phyloP scores from a whole-genome alignment of 2,113 vertebrate genomes.

The Callithrix jacchus region DNA sequence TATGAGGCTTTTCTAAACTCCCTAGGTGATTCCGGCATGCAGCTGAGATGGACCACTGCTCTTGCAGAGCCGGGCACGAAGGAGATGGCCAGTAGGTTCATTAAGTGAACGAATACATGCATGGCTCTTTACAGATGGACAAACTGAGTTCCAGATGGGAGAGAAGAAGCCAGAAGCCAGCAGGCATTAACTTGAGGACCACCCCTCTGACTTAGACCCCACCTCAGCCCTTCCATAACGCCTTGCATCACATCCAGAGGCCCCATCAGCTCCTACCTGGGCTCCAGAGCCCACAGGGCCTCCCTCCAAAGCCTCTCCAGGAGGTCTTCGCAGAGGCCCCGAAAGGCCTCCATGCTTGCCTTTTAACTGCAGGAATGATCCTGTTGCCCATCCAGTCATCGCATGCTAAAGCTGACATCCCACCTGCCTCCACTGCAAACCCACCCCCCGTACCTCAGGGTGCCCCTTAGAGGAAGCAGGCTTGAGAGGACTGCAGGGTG shows the following conservation, averaged over 20 bases:
- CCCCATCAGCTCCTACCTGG: neutral
- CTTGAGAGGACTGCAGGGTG: neutral
- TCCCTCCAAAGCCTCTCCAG: neutral
- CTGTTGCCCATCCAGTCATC: neutral
- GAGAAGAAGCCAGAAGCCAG: neutral
- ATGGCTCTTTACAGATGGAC: neutral
- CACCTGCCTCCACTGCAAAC: neutral
- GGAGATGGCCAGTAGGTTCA: neutral
- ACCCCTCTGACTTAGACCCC: neutral
- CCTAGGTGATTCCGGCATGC: neutral
- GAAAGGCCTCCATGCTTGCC: neutral
- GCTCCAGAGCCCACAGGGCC: neutral
- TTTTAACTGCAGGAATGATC: neutral
- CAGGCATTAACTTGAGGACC: neutral
- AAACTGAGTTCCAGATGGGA: neutral
- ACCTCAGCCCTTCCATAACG: neutral
- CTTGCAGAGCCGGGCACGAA: neutral
- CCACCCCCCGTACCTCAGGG: neutral
- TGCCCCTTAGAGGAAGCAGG: fast-evolving
- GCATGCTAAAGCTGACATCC: neutral
- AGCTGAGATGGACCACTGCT: neutral
- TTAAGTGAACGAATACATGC: neutral
- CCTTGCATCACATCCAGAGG: too few species aligned
- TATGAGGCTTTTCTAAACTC: neutral
- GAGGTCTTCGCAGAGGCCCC: neutral